Conservation (phyloP, 37 sponge, comb jelly and placozoan species). For the Eunapius fragilis region DNA sequence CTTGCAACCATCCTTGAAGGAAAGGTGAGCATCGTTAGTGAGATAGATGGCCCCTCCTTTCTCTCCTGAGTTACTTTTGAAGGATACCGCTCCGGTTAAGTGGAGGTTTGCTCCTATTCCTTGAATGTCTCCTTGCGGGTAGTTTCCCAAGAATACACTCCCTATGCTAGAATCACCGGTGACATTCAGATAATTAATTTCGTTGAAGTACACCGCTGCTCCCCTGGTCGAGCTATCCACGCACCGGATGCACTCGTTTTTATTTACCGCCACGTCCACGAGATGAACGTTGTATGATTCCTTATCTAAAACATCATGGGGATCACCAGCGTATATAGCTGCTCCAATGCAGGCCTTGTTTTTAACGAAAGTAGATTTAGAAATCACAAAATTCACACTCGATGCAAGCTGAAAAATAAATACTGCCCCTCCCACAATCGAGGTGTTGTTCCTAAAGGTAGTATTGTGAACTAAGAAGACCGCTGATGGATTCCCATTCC, state of each 20-base stretch:
- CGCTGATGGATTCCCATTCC: too few relatives aligned
- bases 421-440: too few relatives aligned
- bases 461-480: too few relatives aligned
- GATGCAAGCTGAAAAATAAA: too few relatives aligned
- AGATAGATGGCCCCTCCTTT: constrained; percentile 32
- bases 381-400: too few relatives aligned
- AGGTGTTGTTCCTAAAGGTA: too few relatives aligned
- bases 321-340: too few relatives aligned
- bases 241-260: too few relatives aligned
- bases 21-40: constrained; percentile 18
- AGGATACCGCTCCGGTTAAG: constrained; percentile 13
- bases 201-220: constrained; percentile 12
- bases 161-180: constrained; percentile 1
- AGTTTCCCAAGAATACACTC: constrained; percentile 7
- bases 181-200: too few relatives aligned
- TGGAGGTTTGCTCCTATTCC: constrained; percentile 1
- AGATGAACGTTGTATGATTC: neutral
- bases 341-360: too few relatives aligned
- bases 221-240: neutral
- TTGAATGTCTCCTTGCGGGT: constrained; percentile 14
- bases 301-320: too few relatives aligned
- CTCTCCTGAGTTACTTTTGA: constrained; percentile 10
- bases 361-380: too few relatives aligned
- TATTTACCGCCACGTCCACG: constrained; percentile 1
- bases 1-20: constrained; percentile 14